phyloP scores from a whole-genome alignment of 92 coral and sea anemone genomes.

The Hydrozoanthus gracilis region DNA sequence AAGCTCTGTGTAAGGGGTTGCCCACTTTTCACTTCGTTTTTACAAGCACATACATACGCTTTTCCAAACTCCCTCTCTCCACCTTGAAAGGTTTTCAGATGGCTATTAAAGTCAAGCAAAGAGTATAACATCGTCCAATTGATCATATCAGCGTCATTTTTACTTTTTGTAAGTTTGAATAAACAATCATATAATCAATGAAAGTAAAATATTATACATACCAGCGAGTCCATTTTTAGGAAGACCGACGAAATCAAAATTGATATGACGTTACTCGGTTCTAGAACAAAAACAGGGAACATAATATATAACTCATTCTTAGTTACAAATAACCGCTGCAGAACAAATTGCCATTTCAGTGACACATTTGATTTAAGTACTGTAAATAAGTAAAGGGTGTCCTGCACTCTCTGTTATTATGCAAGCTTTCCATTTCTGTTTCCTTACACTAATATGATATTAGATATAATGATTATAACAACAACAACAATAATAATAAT shows the following conservation, averaged over 20 bases:
- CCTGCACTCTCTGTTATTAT: background rate
- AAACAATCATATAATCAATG: background rate
- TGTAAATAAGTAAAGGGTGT: too few relatives aligned
- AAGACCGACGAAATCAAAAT: conserved; percentile 98
- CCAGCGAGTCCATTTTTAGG: conserved; percentile 97
- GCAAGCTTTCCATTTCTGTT: too few relatives aligned
- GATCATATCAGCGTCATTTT: background rate
- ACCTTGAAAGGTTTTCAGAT: background rate
- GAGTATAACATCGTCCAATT: background rate
- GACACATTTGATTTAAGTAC: too few relatives aligned
- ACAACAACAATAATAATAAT: too few relatives aligned
- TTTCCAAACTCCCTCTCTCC: too few relatives aligned
- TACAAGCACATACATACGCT: too few relatives aligned
- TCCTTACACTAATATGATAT: too few relatives aligned
- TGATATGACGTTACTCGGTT: conserved; percentile 94
- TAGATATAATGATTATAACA: too few relatives aligned
- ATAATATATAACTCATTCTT: background rate
- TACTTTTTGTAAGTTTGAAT: background rate
- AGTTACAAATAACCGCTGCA: background rate
- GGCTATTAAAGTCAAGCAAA: background rate
- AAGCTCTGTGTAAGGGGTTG: too few relatives aligned
- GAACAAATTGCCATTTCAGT: background rate
- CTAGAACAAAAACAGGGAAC: conserved; percentile 54
- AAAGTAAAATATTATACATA: conserved; percentile 38
- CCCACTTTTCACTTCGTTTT: too few relatives aligned